Percentiles rank a stretch among this genome's conserved stretches.
Conservation (phyloP, 1,140 invertebrate species). For the Tribolium castaneum region DNA sequence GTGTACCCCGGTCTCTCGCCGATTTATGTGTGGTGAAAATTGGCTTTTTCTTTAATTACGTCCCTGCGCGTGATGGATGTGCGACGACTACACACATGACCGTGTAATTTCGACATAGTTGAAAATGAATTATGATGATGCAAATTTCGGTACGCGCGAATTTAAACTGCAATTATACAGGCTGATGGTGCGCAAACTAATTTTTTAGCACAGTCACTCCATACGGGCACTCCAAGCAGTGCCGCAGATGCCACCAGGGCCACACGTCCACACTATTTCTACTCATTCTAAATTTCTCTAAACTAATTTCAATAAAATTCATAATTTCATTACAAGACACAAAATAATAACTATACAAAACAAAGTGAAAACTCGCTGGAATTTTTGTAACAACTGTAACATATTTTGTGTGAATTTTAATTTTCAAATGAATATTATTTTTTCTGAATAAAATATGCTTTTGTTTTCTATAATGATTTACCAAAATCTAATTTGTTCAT, state of each 20-base stretch:
- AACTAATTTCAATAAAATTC: too few species aligned
- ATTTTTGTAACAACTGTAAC: too few species aligned
- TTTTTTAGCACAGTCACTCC: conserved; percentile 21
- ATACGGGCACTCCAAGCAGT: neutral
- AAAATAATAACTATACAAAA: too few species aligned
- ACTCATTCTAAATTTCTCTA: too few species aligned
- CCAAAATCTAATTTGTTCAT: too few species aligned
- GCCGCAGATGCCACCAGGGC: neutral
- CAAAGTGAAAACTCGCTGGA: too few species aligned
- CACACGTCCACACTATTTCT: too few species aligned
- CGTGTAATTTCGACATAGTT: conserved; percentile 45
- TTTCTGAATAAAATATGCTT: too few species aligned
- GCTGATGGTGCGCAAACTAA: conserved; percentile 37
- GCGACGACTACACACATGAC: conserved; percentile 45
- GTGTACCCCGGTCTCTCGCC: conserved; percentile 44
- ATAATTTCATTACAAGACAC: too few species aligned
- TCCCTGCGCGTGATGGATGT: conserved; percentile 48
- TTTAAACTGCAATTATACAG: conserved; percentile 46
- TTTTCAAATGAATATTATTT: too few species aligned
- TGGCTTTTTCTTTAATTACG: conserved; percentile 38
- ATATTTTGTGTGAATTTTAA: too few species aligned
- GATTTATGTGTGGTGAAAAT: conserved; percentile 42
- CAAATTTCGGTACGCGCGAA: conserved; percentile 53
- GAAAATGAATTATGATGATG: conserved; percentile 54
- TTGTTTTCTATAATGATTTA: too few species aligned